These are phyloP conservation scores for Ondatra zibethicus DNA, from an alignment of 2,113 vertebrate genomes.

Conservation along the genomic window DNA sequence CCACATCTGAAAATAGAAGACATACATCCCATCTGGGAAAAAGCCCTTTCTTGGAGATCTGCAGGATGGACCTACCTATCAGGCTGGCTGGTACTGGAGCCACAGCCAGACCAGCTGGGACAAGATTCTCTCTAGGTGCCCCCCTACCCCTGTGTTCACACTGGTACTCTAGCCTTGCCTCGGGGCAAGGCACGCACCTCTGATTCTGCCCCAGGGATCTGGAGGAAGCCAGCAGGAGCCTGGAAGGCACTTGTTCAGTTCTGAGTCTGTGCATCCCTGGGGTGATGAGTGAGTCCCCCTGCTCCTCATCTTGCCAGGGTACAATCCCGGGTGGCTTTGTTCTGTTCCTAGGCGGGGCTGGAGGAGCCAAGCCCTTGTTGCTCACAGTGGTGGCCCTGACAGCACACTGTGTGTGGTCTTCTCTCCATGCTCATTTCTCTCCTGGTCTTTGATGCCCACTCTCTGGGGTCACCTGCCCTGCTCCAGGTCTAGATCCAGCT, in stretches of 20 bases:
- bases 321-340: too few species aligned
- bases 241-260: accelerated
- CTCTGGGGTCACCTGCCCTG: neutral
- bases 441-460: neutral
- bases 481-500: neutral
- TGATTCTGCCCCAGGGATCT: accelerated
- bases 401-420: accelerated
- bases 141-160: accelerated
- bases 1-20: neutral
- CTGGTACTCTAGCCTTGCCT: neutral
- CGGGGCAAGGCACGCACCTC: neutral
- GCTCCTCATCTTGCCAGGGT: accelerated
- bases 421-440: neutral
- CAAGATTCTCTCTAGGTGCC: neutral
- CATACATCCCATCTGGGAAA: neutral
- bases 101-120: neutral
- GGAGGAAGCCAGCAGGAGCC: accelerated
- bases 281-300: accelerated
- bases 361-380: neutral
- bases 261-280: neutral
- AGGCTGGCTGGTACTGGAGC: neutral
- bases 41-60: neutral
- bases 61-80: neutral
- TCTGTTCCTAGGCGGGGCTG: neutral
- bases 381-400: neutral